Conservation (phyloP, 1,140 invertebrate genomes). For the Drosophila murphyi region DNA sequence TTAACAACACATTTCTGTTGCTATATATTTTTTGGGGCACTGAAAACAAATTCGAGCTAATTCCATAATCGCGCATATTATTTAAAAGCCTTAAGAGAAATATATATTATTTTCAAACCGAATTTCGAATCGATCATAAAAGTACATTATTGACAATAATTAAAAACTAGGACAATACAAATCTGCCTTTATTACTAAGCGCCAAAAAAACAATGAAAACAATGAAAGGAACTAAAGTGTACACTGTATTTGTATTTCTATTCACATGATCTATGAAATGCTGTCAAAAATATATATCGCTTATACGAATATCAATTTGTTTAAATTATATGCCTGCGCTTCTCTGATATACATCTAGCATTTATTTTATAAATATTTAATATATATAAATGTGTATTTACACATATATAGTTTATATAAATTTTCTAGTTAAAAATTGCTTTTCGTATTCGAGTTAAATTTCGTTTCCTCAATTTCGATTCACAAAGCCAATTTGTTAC, state of each 20-base stretch:
- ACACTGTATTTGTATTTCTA: slow-evolving; percentile 25
- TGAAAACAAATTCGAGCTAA: slow-evolving; percentile 67
- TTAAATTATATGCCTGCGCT: slow-evolving; percentile 24
- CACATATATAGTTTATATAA: slow-evolving; percentile 33
- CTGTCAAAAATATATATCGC: slow-evolving; percentile 48
- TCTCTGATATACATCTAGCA: slow-evolving; percentile 14
- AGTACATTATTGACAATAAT: slow-evolving; percentile 11
- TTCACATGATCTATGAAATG: slow-evolving; percentile 36
- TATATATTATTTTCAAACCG: slow-evolving; percentile 17
- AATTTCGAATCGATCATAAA: slow-evolving; percentile 26
- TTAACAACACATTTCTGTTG: slow-evolving; percentile 31
- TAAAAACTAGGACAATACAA: slow-evolving; percentile 23
- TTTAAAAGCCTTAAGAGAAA: slow-evolving; percentile 54
- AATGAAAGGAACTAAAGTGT: slow-evolving; percentile 52
- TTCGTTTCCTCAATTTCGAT: slow-evolving; percentile 71
- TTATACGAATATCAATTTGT: slow-evolving; percentile 41
- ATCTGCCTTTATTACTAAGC: slow-evolving; percentile 38
- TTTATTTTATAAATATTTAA: slow-evolving; percentile 21
- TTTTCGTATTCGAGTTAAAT: slow-evolving; percentile 44
- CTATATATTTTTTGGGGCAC: slow-evolving; percentile 24
- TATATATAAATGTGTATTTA: slow-evolving; percentile 6
- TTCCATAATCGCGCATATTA: slow-evolving; percentile 36
- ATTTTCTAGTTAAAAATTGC: slow-evolving; percentile 53
- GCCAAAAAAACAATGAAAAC: slow-evolving; percentile 30
- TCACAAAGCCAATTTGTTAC: slow-evolving; percentile 41